Base-by-base conservation (phyloP, 2,797 vertebrate genomes). In the Calcarius lapponicus region DNA sequence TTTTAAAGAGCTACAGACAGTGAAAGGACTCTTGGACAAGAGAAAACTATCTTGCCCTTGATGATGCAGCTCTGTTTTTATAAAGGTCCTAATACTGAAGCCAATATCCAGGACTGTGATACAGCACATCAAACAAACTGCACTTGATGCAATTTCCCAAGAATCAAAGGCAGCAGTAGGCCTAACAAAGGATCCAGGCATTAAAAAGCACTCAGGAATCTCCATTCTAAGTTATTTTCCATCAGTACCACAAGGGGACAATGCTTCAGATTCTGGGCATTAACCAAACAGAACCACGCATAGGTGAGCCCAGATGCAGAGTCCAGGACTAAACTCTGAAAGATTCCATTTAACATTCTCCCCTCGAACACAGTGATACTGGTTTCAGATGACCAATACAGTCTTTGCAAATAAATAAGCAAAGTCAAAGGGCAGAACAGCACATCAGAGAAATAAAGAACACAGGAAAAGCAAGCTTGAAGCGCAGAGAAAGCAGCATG, bases 231-330 rank as follows among this genome's bases (percentile, higher is more conserved):
- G 45, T 61, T 53, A 45, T 50, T 80, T 71, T 50, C 42, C 8
- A 74, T 24, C 34, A 53, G 42, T 1, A 92, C 8, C n/a, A 42
- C 32, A 85, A 73, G 42, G 12, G 17, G 12, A 65, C 2, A 4
- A 28, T 34, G 29, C 57, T 82, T 71, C 34, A 51, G 13, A 64
- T 43, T 74, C 21, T 22, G 47, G 47, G 42, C 9, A 7, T 36
- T 71, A 92, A 70, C 18, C 1, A 1, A 74, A 54, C 0, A 71
- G 18, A 51, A 72, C 62, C 5, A 62, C 0, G 0, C 6, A 58
- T 17, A 84, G 51, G 9, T 53, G 10, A 90, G 38, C 14, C 50
- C 32, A 16, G 36, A n/a, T 18, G 16, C 13, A 50, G 43, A 43
- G 26, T 31, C 13, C 67, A 53, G 17, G 31, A 34, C 58, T 54